Evolutionary conservation across 2,113 vertebrate genomes (phyloP), one percentile per base, ranked within the genome.

Genomic region (Lethenteron camtschaticum): DNA sequence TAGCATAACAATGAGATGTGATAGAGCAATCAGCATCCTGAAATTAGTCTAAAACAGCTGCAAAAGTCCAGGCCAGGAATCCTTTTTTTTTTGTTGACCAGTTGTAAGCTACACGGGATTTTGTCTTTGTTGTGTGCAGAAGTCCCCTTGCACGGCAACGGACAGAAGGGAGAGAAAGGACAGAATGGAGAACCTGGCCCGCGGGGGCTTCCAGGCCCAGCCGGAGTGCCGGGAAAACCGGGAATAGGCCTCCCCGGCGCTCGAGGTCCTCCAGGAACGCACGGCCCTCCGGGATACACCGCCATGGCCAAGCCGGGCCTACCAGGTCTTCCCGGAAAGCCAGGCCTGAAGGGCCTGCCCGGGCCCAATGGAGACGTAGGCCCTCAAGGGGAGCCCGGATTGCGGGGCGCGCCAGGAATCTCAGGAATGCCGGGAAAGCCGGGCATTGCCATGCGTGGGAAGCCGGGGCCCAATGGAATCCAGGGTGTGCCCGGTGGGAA

Each of bases 111-210:
- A 69, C 16, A 24, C 41, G 9, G 9, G 2, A 14, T 70, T 72
- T 71, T 73, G 60, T 76, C 16, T 77, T 58, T 80, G 74, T 78
- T 83, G 55, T 79, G 76, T 74, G 71, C 81, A 96, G 92, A 94
- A 77, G 83, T 87, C 80, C 87, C 87, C 2, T 87, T 90, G 79
- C 77, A 83, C 73, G 83, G 82, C 0, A 83, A 87, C 79, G 87
- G 90, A 69, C 81, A 94, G 72, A 96, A 95, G 80, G 94, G 92
- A 69, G 90, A 95, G 75, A 88, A 89, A 4, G 94, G 94, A 8
- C 88, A 85, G 0, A 87, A 85, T 74, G 94, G 94, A 20, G 91
- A 92, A 71, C 90, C 89, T 0, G 94, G 94, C 70, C 88, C 84
- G 0, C 86, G 87, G 16, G 94, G 94, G 8, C 87, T 87, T 24